A percentile compares a stretch with the other conserved stretches of the same genome.
Evolutionary conservation across 2,888 invertebrate species (phyloP).

Genomic region (Phorcus lineatus): DNA sequence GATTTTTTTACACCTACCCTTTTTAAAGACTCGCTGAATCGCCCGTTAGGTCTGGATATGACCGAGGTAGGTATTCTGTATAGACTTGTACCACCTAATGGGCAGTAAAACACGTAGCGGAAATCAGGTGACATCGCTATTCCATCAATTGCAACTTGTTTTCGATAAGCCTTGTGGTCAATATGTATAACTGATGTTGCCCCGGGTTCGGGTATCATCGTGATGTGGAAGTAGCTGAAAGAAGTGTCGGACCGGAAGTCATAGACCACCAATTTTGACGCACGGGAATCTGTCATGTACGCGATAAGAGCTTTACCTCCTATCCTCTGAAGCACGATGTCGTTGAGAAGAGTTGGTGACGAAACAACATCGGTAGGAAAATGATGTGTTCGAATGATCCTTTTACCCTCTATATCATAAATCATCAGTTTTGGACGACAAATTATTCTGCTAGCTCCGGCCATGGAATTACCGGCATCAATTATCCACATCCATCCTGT

Average conservation of each 20-base stretch:
- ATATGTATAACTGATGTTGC: slow-evolving; percentile 37
- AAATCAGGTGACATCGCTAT: slow-evolving; percentile 64
- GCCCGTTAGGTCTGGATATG: background rate
- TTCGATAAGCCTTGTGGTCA: slow-evolving; percentile 18
- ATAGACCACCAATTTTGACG: slow-evolving; percentile 55
- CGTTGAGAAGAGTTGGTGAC: slow-evolving; percentile 56
- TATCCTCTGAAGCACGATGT: slow-evolving; percentile 57
- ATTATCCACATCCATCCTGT: slow-evolving; percentile 63
- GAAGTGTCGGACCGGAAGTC: slow-evolving; percentile 47
- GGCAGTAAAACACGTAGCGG: slow-evolving; percentile 57
- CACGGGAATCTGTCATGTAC: slow-evolving; percentile 59
- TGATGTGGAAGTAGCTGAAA: slow-evolving; percentile 47
- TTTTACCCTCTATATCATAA: slow-evolving; percentile 51
- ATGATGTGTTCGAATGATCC: slow-evolving; percentile 45
- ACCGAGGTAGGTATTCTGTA: slow-evolving; percentile 36
- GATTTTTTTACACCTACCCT: slow-evolving; percentile 54
- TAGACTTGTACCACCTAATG: slow-evolving; percentile 50
- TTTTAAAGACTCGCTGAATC: slow-evolving; percentile 26
- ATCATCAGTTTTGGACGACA: slow-evolving; percentile 65
- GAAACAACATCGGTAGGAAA: slow-evolving; percentile 55
- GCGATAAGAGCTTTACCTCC: slow-evolving; percentile 44
- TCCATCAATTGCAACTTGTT: slow-evolving; percentile 54
- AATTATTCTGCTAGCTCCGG: slow-evolving; percentile 26
- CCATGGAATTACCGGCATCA: slow-evolving; percentile 50
- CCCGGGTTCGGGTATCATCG: slow-evolving; percentile 45